These are phyloP conservation scores for Aurelia sp. DNA, from an alignment of 30 jellyfish, hydroid and myxozoan species.

Conservation along the genomic window DNA sequence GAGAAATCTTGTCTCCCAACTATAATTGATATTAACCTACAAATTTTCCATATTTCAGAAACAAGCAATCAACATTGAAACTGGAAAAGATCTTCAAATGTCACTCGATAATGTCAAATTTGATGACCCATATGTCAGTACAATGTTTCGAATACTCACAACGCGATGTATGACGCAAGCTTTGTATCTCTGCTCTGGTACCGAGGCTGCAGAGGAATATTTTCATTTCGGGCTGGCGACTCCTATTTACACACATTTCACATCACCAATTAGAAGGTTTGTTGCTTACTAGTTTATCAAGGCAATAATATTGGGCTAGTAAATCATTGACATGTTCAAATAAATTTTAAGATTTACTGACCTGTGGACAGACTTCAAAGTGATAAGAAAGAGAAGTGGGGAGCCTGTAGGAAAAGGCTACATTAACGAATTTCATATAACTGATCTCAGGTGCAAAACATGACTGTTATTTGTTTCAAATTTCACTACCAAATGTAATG, in stretches of 20 bases:
- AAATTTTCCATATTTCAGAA: conserved; percentile 38
- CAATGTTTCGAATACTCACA: conserved; percentile 85
- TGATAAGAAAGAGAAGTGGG: too few relatives aligned
- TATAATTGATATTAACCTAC: too few relatives aligned
- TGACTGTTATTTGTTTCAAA: too few relatives aligned
- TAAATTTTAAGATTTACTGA: too few relatives aligned
- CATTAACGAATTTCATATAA: too few relatives aligned
- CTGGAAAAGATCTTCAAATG: conserved; percentile 70
- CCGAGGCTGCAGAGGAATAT: conserved; percentile 67
- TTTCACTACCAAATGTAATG: too few relatives aligned
- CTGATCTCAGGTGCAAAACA: too few relatives aligned
- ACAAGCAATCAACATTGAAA: conserved; percentile 64
- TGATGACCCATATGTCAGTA: conserved; percentile 87
- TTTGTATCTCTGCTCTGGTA: conserved; percentile 90
- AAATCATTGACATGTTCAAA: too few relatives aligned
- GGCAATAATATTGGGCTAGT: too few relatives aligned
- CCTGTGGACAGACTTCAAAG: too few relatives aligned
- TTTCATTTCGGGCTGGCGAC: conserved; percentile 96
- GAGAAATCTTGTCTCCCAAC: too few relatives aligned
- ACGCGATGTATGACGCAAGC: conserved; percentile 98
- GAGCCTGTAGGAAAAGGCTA: too few relatives aligned
- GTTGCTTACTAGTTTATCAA: not conserved
- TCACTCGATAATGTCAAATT: conserved; percentile 79
- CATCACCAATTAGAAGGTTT: conserved; percentile 97
- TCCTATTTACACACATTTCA: conserved; percentile 97